phyloP scores from a whole-genome alignment of 2,888 invertebrate genomes.

The Adineta ricciae region DNA sequence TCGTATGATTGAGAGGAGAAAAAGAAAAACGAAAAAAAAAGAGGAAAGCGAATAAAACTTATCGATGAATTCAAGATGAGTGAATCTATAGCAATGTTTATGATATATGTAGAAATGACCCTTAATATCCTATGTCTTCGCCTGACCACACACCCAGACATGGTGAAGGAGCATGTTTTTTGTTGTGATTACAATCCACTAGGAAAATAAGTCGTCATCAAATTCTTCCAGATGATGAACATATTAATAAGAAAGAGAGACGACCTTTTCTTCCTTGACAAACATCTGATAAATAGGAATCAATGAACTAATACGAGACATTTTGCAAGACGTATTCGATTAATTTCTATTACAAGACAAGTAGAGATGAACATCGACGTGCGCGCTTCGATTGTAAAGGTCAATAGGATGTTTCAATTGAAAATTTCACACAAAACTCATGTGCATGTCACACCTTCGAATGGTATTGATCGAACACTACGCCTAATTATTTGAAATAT shows the following conservation, averaged over 20 bases:
- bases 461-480: background rate
- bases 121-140: background rate
- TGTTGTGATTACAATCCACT: background rate
- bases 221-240: constrained; percentile 4
- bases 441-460: background rate
- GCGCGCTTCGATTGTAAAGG: too few relatives aligned
- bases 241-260: background rate
- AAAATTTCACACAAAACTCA: too few relatives aligned
- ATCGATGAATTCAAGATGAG: background rate
- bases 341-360: background rate
- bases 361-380: too few relatives aligned
- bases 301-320: background rate
- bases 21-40: background rate
- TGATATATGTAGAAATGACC: background rate
- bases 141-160: background rate
- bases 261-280: background rate
- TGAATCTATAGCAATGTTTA: background rate
- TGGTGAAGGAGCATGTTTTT: background rate
- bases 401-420: background rate
- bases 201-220: background rate
- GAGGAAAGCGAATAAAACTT: background rate
- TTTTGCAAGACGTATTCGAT: background rate
- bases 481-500: background rate
- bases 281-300: background rate
- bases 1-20: background rate